These are phyloP conservation scores for Spilarctia lutea DNA, from an alignment of 2,888 invertebrate species.

Conservation along the genomic window DNA sequence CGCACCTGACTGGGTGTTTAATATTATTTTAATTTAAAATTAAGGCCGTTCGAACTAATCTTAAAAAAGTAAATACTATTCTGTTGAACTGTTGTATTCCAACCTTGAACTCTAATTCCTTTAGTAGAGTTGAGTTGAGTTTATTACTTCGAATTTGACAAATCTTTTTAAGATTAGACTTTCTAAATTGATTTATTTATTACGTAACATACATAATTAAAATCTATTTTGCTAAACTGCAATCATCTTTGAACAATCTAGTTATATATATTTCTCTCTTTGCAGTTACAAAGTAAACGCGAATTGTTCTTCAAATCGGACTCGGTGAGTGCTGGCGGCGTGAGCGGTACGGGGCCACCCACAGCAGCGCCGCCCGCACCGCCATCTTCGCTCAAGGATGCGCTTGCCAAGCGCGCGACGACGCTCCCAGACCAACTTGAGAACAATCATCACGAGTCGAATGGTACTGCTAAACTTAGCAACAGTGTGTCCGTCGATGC, in stretches of 20 bases:
- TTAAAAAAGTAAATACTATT: not conserved
- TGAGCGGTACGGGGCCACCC: constrained; percentile 74
- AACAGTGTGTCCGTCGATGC: constrained; percentile 78
- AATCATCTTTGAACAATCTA: not conserved
- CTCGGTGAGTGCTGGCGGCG: constrained; percentile 85
- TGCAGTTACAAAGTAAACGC: constrained; percentile 93
- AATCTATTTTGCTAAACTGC: not conserved
- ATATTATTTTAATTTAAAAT: not conserved
- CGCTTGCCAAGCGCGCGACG: constrained; percentile 78
- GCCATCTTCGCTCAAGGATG: constrained; percentile 84
- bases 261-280: constrained; percentile 51
- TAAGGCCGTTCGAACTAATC: not conserved
- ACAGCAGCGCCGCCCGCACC: constrained; percentile 80
- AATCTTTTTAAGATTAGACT: not conserved
- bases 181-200: not conserved
- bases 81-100: not conserved
- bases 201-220: not conserved
- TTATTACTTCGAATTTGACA: not conserved
- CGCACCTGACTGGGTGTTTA: not conserved
- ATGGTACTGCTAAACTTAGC: constrained; percentile 78
- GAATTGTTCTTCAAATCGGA: constrained; percentile 95
- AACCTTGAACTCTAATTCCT: not conserved
- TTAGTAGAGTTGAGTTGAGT: not conserved
- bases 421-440: constrained; percentile 79
- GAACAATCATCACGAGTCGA: constrained; percentile 84